Evolutionary conservation across 92 coral and sea anemone genomes (phyloP).

Genomic region (Paragorgia papillata): DNA sequence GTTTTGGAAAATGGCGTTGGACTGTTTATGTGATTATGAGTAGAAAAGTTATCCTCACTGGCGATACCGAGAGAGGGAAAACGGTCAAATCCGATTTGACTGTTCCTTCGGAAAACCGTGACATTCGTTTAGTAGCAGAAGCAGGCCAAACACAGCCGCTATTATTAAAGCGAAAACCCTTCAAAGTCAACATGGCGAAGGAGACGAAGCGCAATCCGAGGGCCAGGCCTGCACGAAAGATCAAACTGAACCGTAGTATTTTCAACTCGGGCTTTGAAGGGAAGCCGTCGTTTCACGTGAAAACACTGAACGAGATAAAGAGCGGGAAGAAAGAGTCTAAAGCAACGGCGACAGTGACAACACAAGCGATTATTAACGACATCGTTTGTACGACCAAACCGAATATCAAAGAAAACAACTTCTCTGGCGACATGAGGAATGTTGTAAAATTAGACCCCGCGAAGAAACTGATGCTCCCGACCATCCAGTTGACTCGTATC

Average conservation of each 20-base stretch:
- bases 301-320: slow-evolving; percentile 31
- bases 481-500: slow-evolving; percentile 8
- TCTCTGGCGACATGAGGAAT: slow-evolving; percentile 19
- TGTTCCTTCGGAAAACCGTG: neutral
- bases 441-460: neutral
- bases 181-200: slow-evolving; percentile 21
- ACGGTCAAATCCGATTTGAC: slow-evolving; percentile 18
- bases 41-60: slow-evolving; percentile 4
- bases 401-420: no score
- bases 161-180: slow-evolving; percentile 19
- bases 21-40: neutral
- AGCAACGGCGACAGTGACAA: neutral
- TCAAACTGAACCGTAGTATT: slow-evolving; percentile 28
- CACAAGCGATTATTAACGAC: neutral
- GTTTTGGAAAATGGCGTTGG: slow-evolving; percentile 1
- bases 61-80: neutral
- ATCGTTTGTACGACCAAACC: neutral
- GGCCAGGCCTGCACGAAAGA: slow-evolving; percentile 27
- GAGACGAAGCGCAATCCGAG: neutral
- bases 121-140: slow-evolving; percentile 18
- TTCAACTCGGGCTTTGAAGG: slow-evolving; percentile 17
- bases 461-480: slow-evolving; percentile 10
- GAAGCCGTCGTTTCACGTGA: slow-evolving; percentile 22
- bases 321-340: neutral
- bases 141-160: neutral